Conservation (phyloP, 2,888 invertebrate genomes). For the Agrochola circellaris region DNA sequence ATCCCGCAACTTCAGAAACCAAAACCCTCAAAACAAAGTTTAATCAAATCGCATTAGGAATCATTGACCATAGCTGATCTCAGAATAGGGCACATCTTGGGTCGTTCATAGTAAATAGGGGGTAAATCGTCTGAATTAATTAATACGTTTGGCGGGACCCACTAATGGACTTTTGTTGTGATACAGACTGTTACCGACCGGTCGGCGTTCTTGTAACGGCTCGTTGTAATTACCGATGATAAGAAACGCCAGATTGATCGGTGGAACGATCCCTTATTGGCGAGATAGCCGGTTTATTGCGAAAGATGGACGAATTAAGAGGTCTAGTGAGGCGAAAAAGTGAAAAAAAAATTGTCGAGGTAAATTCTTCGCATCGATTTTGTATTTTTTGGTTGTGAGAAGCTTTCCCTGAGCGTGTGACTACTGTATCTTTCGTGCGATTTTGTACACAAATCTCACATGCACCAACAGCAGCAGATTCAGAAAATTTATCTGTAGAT, state of each 20-base stretch:
- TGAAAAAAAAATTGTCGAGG: not conserved
- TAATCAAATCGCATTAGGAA: constrained; percentile 59
- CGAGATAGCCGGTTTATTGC: constrained; percentile 12
- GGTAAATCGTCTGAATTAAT: constrained; percentile 78
- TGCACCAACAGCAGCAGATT: not conserved
- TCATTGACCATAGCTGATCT: constrained; percentile 64
- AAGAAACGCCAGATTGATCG: constrained; percentile 59
- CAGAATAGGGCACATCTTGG: constrained; percentile 57
- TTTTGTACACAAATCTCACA: not conserved
- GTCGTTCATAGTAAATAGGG: constrained; percentile 65
- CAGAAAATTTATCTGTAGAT: not conserved
- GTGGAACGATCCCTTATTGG: constrained; percentile 22
- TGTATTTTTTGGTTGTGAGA: not conserved
- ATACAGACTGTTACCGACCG: constrained; percentile 69
- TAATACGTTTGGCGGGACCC: constrained; percentile 73
- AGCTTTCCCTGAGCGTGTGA: not conserved
- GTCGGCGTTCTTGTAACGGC: constrained; percentile 52
- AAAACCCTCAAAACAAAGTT: constrained; percentile 43
- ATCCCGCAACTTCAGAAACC: not conserved
- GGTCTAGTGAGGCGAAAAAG: not conserved
- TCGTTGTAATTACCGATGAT: constrained; percentile 60
- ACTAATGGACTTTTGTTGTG: constrained; percentile 83
- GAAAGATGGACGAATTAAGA: constrained; percentile 19
- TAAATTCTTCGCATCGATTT: not conserved
- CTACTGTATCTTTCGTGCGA: not conserved